Percentiles rank a stretch among this genome's conserved stretches.
Conservation (phyloP, 2,797 vertebrate species). For the Borostomias antarcticus region DNA sequence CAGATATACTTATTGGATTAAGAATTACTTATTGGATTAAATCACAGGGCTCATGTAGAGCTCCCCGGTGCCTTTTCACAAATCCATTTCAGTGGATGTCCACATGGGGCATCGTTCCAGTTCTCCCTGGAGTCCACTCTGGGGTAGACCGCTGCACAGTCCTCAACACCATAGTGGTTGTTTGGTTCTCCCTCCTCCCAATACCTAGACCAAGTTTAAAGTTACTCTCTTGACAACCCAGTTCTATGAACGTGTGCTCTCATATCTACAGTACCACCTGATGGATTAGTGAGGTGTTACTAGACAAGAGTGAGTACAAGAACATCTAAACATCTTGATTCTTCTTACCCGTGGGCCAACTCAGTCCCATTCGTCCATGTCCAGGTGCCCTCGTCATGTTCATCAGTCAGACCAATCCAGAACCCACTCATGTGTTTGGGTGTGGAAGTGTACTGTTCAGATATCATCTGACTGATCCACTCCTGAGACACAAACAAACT, state of each 20-base stretch:
- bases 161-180: slow-evolving; percentile 36
- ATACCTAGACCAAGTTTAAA: background rate
- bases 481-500: slow-evolving; percentile 43
- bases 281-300: background rate
- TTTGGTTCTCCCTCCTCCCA: slow-evolving; percentile 39
- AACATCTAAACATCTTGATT: background rate
- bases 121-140: slow-evolving; percentile 47
- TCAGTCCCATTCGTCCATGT: slow-evolving; percentile 65
- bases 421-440: background rate
- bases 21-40: too few species aligned
- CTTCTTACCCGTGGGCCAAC: slow-evolving; percentile 59
- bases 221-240: background rate
- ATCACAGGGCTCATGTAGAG: too few species aligned
- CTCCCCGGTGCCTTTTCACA: slow-evolving; percentile 67
- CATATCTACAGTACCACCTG: background rate
- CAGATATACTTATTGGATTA: background rate
- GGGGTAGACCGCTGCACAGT: slow-evolving; percentile 69
- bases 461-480: slow-evolving; percentile 41
- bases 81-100: slow-evolving; percentile 66
- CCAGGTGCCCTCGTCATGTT: slow-evolving; percentile 65
- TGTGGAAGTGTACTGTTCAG: background rate
- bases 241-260: background rate
- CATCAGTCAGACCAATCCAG: slow-evolving; percentile 71
- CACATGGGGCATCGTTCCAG: slow-evolving; percentile 75
- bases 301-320: background rate